These are phyloP conservation scores for Thera britannica DNA, from an alignment of 2,888 invertebrate species.

Conservation along the genomic window DNA sequence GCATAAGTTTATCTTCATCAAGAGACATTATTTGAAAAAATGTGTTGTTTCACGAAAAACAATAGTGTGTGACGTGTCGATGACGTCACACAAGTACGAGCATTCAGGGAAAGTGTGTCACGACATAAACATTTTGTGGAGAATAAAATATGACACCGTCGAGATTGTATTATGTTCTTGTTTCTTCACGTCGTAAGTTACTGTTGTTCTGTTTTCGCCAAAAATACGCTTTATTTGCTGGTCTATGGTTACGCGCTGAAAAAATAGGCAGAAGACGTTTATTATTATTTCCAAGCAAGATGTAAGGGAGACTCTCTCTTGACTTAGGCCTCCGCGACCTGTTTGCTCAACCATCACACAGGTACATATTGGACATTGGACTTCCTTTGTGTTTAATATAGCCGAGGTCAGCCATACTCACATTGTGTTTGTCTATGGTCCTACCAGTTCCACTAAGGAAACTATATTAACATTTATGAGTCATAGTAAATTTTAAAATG, in stretches of 20 bases:
- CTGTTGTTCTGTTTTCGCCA: constrained; percentile 3
- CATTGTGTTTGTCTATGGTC: too few relatives aligned
- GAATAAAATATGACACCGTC: constrained; percentile 8
- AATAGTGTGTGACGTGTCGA: background rate
- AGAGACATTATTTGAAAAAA: too few relatives aligned
- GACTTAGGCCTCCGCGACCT: background rate
- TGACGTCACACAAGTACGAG: constrained; percentile 11
- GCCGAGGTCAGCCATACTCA: background rate
- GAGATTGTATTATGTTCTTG: background rate
- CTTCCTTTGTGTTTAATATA: background rate
- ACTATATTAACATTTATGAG: too few relatives aligned
- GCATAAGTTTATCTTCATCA: too few relatives aligned
- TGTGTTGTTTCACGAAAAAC: background rate
- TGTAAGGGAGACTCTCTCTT: background rate
- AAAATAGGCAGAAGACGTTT: constrained; percentile 2
- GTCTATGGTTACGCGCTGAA: background rate
- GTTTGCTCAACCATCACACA: background rate
- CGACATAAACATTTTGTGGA: constrained; percentile 10
- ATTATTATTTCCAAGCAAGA: background rate
- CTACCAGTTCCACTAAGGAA: too few relatives aligned
- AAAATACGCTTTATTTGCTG: constrained; percentile 7
- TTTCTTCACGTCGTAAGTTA: constrained; percentile 2
- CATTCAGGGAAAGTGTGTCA: background rate
- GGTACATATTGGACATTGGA: background rate
- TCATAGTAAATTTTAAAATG: too few relatives aligned